Conservation (phyloP, 2,113 vertebrate genomes). For the Thalassarche chlororhynchos region DNA sequence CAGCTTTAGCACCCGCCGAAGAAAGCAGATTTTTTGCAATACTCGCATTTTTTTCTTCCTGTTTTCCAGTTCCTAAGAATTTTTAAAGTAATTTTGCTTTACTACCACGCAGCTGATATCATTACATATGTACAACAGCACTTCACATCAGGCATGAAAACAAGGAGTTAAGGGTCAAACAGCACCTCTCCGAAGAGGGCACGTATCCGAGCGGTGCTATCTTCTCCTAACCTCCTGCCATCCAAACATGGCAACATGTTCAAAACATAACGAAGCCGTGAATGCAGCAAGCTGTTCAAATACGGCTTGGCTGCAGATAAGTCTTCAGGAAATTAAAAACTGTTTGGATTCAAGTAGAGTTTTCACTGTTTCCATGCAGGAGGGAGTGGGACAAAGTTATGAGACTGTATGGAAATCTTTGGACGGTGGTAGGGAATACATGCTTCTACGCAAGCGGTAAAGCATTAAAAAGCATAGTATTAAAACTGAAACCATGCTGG, state of each 20-base stretch:
- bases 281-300: constrained; percentile 1
- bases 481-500: not conserved
- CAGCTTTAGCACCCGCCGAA: not conserved
- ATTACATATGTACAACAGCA: not conserved
- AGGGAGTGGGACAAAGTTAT: not conserved
- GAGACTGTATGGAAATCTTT: not conserved
- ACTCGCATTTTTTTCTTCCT: not conserved
- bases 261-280: not conserved
- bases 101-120: not conserved
- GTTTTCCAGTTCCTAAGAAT: not conserved
- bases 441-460: not conserved
- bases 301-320: not conserved
- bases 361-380: not conserved
- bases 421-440: not conserved
- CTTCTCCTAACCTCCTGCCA: constrained; percentile 16
- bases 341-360: not conserved
- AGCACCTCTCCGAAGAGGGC: not conserved
- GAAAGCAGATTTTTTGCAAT: not conserved
- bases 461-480: not conserved
- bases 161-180: not conserved
- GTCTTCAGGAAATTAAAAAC: not conserved
- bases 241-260: not conserved
- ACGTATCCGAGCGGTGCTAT: not conserved
- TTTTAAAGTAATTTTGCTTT: not conserved
- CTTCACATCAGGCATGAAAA: not conserved